A percentile compares a stretch with the other conserved stretches of the same genome.
phyloP scores from a whole-genome alignment of 2,888 invertebrate genomes.

The Copidosoma aretas region DNA sequence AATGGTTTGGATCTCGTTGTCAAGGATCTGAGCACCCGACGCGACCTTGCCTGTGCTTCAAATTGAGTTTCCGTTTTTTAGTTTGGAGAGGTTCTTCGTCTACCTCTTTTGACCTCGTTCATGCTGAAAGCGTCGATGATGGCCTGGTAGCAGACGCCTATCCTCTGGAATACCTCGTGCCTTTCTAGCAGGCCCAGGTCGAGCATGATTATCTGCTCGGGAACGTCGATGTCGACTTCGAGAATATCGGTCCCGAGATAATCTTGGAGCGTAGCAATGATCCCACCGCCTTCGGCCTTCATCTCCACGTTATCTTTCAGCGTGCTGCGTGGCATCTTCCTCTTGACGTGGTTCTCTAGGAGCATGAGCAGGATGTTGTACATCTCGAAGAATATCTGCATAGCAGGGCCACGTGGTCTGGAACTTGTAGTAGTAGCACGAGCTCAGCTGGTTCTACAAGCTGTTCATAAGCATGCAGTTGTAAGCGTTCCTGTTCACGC shows the following conservation, averaged over 20 bases:
- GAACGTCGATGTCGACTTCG: conserved; percentile 64
- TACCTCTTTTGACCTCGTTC: conserved; percentile 10
- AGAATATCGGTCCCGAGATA: conserved; percentile 53
- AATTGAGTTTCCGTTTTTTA: conserved; percentile 27
- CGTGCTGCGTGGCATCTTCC: conserved; percentile 4
- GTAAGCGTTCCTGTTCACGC: conserved; percentile 59
- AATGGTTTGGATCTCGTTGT: neutral
- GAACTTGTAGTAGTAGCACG: conserved; percentile 61
- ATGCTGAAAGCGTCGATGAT: conserved; percentile 52
- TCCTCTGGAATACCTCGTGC: conserved; percentile 63
- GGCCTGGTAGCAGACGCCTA: conserved; percentile 60
- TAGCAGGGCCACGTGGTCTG: conserved; percentile 64
- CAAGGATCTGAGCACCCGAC: too few relatives aligned
- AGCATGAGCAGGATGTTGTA: conserved; percentile 52
- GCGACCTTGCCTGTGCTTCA: neutral
- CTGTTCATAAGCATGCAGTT: conserved; percentile 64
- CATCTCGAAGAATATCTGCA: conserved; percentile 61
- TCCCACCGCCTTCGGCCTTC: conserved; percentile 63
- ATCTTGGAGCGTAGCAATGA: conserved; percentile 65
- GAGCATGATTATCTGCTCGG: conserved; percentile 66
- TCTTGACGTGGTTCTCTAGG: conserved; percentile 40
- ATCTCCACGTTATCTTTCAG: conserved; percentile 56
- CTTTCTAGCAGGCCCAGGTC: conserved; percentile 64
- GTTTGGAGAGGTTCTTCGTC: neutral
- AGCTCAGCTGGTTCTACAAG: conserved; percentile 64